Evolutionary conservation across 2,113 vertebrate genomes (phyloP), one percentile per base, ranked within the genome.

Genomic region (Poeciliopsis prolifica): DNA sequence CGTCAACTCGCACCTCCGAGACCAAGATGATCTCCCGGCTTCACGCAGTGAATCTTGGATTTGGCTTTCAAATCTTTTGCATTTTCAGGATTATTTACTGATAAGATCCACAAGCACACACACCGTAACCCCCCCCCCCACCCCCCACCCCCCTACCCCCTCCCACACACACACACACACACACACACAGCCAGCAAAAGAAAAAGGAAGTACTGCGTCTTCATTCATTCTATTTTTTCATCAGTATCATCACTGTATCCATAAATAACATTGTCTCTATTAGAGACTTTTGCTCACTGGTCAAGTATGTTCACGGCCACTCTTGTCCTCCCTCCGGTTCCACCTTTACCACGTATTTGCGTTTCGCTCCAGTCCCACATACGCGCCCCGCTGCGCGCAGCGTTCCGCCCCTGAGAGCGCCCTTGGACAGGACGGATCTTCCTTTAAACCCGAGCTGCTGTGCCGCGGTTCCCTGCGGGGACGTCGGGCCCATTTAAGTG

Each of bases 381-480:
- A 30, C 89, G 80, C 22, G 19, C 92, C 93, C 89, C 65, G 91
- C 93, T 93, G 94, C 81, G 94, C 77, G 73, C 85, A 77, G 70
- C 86, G 89, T 92, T 92, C 90, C 89, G 91, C 90, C 92, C 51
- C 91, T 78, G 85, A 88, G 86, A 74, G 83, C 85, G 83, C 87
- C 91, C 89, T 83, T 92, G 88, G 86, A 87, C 83, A 86, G 89
- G 85, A 87, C 86, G 86, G 90, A 61, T 44, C 17, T 71, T 79
- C 92, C 89, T 92, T 93, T 92, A 91, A 94, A 94, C 89, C 89
- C 83, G 91, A 92, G 87, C 89, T 85, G 85, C 81, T 80, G 85
- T 80, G 80, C 88, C 74, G 86, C 84, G 69, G 73, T 89, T 92
- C 88, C 51, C 92, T 74, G 88, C 81, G 87, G 92, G 72, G 91